Evolutionary conservation across 2,888 invertebrate genomes (phyloP).

Genomic region (Tipula lateralis): DNA sequence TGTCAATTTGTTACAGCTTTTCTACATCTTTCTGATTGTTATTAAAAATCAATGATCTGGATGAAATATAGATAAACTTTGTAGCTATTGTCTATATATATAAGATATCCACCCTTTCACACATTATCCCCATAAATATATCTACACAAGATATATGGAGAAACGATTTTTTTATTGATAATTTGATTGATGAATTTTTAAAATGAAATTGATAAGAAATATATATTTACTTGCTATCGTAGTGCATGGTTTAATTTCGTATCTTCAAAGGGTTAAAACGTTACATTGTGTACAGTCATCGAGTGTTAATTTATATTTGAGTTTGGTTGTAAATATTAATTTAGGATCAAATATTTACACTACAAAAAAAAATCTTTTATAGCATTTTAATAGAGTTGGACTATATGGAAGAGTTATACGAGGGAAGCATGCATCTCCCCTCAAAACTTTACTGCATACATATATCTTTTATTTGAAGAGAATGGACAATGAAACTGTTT

Average conservation of each 20-base stretch:
- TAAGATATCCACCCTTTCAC: background rate
- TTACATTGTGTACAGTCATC: background rate
- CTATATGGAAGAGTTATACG: background rate
- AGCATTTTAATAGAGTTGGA: background rate
- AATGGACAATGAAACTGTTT: background rate
- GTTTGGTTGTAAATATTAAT: background rate
- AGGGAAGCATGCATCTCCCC: background rate
- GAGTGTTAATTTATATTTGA: background rate
- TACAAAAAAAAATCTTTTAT: background rate
- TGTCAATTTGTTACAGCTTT: background rate
- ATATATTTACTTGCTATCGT: background rate
- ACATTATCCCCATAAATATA: background rate
- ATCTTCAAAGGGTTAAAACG: background rate
- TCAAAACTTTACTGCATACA: background rate
- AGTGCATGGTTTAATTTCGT: background rate
- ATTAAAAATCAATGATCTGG: background rate
- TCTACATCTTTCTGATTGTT: background rate
- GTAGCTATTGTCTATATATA: background rate
- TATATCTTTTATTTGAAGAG: background rate
- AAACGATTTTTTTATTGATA: background rate
- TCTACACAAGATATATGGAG: background rate
- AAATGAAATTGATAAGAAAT: background rate
- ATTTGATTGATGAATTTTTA: slow-evolving; percentile 19
- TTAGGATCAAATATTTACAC: background rate
- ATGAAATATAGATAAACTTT: background rate